Percentiles rank a stretch among this genome's conserved stretches.
phyloP scores from a whole-genome alignment of 1,140 invertebrate species.

The Spodoptera litura region DNA sequence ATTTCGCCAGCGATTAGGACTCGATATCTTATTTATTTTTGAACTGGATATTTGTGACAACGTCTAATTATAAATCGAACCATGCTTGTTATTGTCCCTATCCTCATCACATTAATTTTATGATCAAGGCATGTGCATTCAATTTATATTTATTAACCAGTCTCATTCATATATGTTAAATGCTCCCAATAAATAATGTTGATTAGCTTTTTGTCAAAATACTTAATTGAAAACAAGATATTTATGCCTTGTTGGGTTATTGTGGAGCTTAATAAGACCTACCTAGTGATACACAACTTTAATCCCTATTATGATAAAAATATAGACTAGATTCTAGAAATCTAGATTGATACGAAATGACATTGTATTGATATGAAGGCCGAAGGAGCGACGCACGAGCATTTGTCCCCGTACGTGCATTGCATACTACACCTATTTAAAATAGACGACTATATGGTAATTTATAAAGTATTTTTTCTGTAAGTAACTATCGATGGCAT shows the following conservation, averaged over 20 bases:
- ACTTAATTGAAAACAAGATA: neutral
- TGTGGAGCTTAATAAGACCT: neutral
- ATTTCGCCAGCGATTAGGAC: conserved; percentile 73
- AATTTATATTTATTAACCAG: conserved; percentile 30
- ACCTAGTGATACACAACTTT: neutral
- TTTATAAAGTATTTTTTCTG: conserved; percentile 12
- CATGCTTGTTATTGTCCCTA: conserved; percentile 47
- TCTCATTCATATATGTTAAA: conserved; percentile 4
- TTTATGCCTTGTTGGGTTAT: neutral
- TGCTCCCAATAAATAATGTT: conserved; percentile 1
- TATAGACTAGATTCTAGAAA: conserved; percentile 36
- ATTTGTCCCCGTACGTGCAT: conserved; percentile 48
- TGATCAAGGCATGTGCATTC: conserved; percentile 29
- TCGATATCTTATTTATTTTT: conserved; percentile 56
- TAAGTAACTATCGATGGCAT: conserved; percentile 21
- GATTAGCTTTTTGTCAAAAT: conserved; percentile 13
- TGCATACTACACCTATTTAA: conserved; percentile 48
- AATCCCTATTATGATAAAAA: neutral
- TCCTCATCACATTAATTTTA: conserved; percentile 49
- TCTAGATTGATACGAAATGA: conserved; percentile 42
- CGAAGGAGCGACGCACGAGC: conserved; percentile 44
- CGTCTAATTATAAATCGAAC: conserved; percentile 4
- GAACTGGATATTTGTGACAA: conserved; percentile 45
- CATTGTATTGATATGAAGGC: conserved; percentile 51
- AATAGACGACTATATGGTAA: conserved; percentile 25